Evolutionary conservation across 23 tunicate species (phyloP).

Genomic region (Botrylloides violaceus): DNA sequence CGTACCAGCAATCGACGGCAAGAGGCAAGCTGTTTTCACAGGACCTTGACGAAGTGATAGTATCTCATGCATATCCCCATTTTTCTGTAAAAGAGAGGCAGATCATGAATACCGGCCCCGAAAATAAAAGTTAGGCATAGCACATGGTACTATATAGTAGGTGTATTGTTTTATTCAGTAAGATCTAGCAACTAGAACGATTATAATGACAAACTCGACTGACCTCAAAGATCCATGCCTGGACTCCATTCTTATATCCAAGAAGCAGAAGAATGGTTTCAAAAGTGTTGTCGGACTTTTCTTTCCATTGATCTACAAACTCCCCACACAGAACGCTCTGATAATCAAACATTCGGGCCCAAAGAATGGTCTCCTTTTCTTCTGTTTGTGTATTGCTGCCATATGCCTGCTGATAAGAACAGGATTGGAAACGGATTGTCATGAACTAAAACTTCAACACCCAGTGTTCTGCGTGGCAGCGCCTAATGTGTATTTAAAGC

Average conservation of each 20-base stretch:
- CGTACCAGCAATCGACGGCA: constrained; percentile 47
- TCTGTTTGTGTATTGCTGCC: constrained; percentile 28
- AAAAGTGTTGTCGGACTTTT: background rate
- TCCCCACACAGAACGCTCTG: constrained; percentile 27
- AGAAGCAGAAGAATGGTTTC: constrained; percentile 42
- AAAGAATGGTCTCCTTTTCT: constrained; percentile 59
- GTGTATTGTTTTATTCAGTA: no score
- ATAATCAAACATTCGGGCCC: constrained; percentile 53
- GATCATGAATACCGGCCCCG: no score
- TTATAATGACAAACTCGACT: no score
- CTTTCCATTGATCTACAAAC: constrained; percentile 1
- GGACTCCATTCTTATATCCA: constrained; percentile 78
- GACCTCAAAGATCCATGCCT: constrained; percentile 64
- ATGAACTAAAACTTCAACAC: no score
- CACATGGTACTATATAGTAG: no score
- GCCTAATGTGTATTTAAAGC: no score
- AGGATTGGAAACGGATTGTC: no score
- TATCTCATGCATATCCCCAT: constrained; percentile 70
- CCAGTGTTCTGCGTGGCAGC: no score
- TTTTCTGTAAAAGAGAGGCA: constrained; percentile 27
- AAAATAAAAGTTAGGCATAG: no score
- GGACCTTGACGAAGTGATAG: constrained; percentile 72
- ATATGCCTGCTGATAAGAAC: constrained; percentile 33
- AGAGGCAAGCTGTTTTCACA: constrained; percentile 63
- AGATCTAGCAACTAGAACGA: no score